Percentiles rank a stretch among this genome's conserved stretches.
phyloP scores from a whole-genome alignment of 2,888 invertebrate genomes.

The Carpatolechia fugitivella region DNA sequence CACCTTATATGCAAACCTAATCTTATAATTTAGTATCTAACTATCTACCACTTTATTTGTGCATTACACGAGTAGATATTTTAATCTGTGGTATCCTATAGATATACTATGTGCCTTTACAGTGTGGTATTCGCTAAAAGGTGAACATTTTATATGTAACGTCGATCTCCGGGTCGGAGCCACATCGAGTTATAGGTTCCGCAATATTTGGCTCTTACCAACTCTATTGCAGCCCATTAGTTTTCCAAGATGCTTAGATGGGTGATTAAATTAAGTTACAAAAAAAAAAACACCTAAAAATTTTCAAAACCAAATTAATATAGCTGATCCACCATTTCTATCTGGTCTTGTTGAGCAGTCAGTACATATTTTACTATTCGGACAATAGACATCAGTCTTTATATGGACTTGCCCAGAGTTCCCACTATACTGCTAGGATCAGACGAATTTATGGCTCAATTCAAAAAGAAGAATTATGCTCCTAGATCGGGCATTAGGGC shows the following conservation, averaged over 20 bases:
- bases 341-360: neutral
- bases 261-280: neutral
- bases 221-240: neutral
- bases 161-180: slow-evolving; percentile 32
- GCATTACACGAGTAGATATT: slow-evolving; percentile 16
- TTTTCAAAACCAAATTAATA: no score
- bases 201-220: slow-evolving; percentile 36
- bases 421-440: slow-evolving; percentile 12
- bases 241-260: neutral
- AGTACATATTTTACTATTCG: neutral
- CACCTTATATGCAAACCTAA: no score
- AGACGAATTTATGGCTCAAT: slow-evolving; percentile 63
- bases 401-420: slow-evolving; percentile 1
- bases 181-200: slow-evolving; percentile 39
- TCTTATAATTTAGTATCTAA: neutral
- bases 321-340: no score
- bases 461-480: slow-evolving; percentile 57
- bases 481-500: slow-evolving; percentile 61
- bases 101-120: slow-evolving; percentile 23
- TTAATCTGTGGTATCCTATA: no score
- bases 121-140: slow-evolving; percentile 21
- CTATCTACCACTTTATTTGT: neutral
- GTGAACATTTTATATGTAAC: slow-evolving; percentile 33
- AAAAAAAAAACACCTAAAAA: neutral
- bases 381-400: slow-evolving; percentile 2